These are phyloP conservation scores for Danaus chrysippus DNA, from an alignment of 2,888 invertebrate genomes.

Conservation along the genomic window DNA sequence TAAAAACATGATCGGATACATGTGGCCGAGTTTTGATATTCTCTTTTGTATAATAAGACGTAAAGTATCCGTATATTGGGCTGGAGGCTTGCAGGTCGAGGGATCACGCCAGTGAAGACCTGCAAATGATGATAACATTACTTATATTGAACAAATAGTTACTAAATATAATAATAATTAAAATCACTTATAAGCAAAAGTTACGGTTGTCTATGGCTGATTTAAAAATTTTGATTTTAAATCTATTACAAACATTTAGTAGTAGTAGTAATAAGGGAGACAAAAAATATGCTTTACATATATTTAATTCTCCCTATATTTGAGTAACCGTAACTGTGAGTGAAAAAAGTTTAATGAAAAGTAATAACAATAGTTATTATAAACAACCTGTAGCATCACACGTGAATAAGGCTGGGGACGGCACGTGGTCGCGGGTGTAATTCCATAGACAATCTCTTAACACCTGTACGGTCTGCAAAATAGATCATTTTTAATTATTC, in stretches of 20 bases:
- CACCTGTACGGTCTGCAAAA: constrained; percentile 84
- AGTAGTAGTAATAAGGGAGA: no score
- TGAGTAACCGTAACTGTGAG: no score
- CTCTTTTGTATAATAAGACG: constrained; percentile 89
- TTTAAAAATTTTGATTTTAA: no score
- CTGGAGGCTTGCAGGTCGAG: constrained; percentile 82
- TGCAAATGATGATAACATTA: constrained; percentile 32
- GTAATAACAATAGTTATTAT: no score
- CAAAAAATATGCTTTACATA: no score
- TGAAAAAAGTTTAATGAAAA: no score
- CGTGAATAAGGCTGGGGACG: constrained; percentile 88
- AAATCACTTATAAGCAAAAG: no score
- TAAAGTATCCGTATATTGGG: constrained; percentile 88
- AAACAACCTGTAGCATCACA: constrained; percentile 79
- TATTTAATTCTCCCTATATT: no score
- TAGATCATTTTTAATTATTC: no score
- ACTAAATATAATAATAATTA: background rate
- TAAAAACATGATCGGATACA: constrained; percentile 87
- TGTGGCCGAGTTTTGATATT: constrained; percentile 85
- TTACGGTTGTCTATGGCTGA: no score
- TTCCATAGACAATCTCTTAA: constrained; percentile 93
- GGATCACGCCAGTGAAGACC: constrained; percentile 89
- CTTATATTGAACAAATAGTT: constrained; percentile 10
- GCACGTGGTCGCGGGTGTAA: constrained; percentile 92
- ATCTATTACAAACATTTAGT: no score